Base-by-base conservation (phyloP, 2,888 invertebrate genomes). In the Entomobrya multifasciata region DNA sequence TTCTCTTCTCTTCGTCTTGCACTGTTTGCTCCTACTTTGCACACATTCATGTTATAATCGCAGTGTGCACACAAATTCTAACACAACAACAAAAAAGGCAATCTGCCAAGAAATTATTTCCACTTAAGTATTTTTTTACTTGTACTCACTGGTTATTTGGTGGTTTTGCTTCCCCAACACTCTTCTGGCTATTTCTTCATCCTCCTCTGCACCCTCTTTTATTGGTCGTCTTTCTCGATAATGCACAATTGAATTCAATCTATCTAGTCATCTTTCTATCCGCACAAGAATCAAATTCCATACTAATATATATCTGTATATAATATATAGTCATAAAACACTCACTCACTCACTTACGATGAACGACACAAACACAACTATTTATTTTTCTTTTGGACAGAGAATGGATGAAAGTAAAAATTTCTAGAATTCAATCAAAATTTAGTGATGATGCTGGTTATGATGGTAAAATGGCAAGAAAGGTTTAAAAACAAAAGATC, bases 31-130 rank as follows among this genome's bases (percentile, higher is more conserved):
- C 36, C 17, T 41, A 17, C 25, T 44, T 44, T 11, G 8, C 36
- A 36, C 60, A 47, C 36, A 36, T 36, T 36, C 36, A 36, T 36
- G 8, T 36, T 36, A 36, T 36, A 36, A 36, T 36, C 4, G 36
- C 36, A 36, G 36, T 6, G 36, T 8, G 8, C 4, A 36, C 36
- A 36, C 36, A 36, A 44, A 62, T 62, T 6, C 36, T 36, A 6
- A 27, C 44, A 78, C 60, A 60, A 57, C 77, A 60, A 10, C 17
- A 25, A 78, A 36, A 77, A 10, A 76, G 83, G 83, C 83, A 83
- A 25, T 27, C 20, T 83, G 83, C 83, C 83, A 83, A 83, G 17
- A 83, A 74, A 70, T 79, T 47, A 76, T 57, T 76, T 78, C 47
- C 78, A 78, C 62, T 62, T 62, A 60, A 62, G 60, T 20, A 47